Evolutionary conservation across 1,140 invertebrate species (phyloP).

Genomic region (Achatina immaculata): DNA sequence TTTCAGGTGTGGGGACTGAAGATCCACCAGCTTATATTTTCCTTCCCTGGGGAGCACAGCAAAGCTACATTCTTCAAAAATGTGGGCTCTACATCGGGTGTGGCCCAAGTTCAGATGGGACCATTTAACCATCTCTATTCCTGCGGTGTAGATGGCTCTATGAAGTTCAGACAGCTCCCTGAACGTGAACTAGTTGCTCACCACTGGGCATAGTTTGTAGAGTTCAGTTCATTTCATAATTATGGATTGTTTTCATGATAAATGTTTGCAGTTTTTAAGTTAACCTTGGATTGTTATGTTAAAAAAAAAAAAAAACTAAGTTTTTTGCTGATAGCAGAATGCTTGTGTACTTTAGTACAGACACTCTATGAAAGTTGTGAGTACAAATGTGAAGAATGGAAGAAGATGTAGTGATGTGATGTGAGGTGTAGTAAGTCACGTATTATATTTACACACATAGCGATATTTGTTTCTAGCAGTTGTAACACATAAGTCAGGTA

Average conservation of each 20-base stretch:
- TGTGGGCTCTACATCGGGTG: conserved; percentile 94
- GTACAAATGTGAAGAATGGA: too few species aligned
- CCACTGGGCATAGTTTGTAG: conserved; percentile 50
- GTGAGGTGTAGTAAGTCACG: too few species aligned
- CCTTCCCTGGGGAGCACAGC: conserved; percentile 90
- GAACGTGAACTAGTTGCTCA: conserved; percentile 61
- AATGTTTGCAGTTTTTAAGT: not conserved
- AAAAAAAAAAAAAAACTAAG: too few species aligned
- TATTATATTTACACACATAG: too few species aligned
- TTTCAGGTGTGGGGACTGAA: conserved; percentile 91
- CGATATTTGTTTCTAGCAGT: too few species aligned
- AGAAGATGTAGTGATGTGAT: too few species aligned
- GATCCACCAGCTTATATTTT: conserved; percentile 86
- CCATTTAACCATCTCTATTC: conserved; percentile 88
- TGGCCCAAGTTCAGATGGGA: conserved; percentile 94
- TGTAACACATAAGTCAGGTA: too few species aligned
- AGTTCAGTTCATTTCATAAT: not conserved
- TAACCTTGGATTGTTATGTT: not conserved
- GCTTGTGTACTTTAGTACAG: too few species aligned
- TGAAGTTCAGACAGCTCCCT: conserved; percentile 94
- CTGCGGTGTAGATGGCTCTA: conserved; percentile 97
- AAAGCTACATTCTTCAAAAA: conserved; percentile 90
- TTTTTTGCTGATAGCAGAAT: too few species aligned
- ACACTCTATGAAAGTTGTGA: too few species aligned
- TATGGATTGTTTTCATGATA: not conserved